phyloP scores from a whole-genome alignment of 2,888 invertebrate genomes.

The Nomada goodeniana region DNA sequence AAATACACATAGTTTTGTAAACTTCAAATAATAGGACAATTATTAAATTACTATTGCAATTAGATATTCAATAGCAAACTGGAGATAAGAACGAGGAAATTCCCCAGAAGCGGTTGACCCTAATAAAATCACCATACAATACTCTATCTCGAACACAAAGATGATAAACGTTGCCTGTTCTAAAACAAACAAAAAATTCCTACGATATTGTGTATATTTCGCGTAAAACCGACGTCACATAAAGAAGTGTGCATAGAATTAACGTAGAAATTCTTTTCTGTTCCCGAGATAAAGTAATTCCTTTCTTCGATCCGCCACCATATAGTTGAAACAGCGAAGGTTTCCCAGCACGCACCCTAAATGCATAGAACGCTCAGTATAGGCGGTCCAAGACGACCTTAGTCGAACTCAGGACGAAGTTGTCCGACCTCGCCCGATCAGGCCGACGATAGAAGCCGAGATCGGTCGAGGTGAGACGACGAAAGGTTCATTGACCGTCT shows the following conservation, averaged over 20 bases:
- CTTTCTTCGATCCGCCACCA: neutral
- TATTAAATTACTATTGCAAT: neutral
- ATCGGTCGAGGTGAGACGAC: constrained; percentile 70
- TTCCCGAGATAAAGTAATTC: constrained; percentile 21
- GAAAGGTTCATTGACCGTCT: constrained; percentile 83
- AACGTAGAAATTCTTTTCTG: constrained; percentile 2
- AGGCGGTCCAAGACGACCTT: constrained; percentile 63
- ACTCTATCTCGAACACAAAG: neutral
- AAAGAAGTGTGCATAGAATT: neutral
- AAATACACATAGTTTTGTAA: neutral
- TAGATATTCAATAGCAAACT: neutral
- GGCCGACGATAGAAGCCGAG: constrained; percentile 65
- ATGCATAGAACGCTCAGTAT: constrained; percentile 52
- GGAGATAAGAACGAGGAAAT: neutral
- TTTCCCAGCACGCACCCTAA: constrained; percentile 36
- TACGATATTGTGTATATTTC: neutral
- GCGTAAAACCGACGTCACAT: neutral
- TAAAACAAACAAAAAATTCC: neutral
- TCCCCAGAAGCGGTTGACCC: neutral
- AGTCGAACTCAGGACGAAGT: constrained; percentile 67
- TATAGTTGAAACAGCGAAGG: constrained; percentile 20
- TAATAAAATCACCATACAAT: neutral
- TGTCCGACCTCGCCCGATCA: constrained; percentile 77
- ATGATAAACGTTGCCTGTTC: neutral
- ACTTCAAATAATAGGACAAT: neutral